Conservation (phyloP, 2,113 vertebrate species). For the Onychorhynchus coronatus region DNA sequence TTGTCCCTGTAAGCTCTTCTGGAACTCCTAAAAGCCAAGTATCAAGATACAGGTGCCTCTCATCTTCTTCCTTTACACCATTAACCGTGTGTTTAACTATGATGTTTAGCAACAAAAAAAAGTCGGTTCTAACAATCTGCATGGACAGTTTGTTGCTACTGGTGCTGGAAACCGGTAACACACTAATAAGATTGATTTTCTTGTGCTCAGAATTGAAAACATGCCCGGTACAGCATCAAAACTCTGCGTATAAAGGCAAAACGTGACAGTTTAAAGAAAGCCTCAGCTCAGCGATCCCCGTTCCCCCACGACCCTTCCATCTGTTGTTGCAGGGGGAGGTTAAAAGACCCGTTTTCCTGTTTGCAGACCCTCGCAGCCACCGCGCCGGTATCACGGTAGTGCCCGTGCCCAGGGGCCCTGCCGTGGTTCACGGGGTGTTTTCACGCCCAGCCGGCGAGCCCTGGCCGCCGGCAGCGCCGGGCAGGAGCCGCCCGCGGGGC, state of each 20-base stretch:
- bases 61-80: neutral
- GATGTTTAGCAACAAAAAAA: neutral
- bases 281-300: neutral
- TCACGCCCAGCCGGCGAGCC: accelerated
- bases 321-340: neutral
- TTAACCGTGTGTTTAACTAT: accelerated
- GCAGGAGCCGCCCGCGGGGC: neutral
- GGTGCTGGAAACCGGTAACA: neutral
- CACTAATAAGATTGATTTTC: accelerated
- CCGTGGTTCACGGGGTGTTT: accelerated
- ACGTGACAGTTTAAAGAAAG: neutral
- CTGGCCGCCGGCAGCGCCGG: neutral
- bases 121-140: neutral
- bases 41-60: neutral
- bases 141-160: neutral
- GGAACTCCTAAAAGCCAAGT: neutral
- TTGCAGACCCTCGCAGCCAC: accelerated
- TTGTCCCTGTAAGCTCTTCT: neutral
- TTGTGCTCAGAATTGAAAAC: neutral
- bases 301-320: accelerated
- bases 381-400: accelerated
- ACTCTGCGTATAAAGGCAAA: neutral
- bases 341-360: neutral
- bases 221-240: neutral
- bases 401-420: accelerated